phyloP scores from a whole-genome alignment of 2,888 invertebrate genomes.

The Seladonia tumulorum region DNA sequence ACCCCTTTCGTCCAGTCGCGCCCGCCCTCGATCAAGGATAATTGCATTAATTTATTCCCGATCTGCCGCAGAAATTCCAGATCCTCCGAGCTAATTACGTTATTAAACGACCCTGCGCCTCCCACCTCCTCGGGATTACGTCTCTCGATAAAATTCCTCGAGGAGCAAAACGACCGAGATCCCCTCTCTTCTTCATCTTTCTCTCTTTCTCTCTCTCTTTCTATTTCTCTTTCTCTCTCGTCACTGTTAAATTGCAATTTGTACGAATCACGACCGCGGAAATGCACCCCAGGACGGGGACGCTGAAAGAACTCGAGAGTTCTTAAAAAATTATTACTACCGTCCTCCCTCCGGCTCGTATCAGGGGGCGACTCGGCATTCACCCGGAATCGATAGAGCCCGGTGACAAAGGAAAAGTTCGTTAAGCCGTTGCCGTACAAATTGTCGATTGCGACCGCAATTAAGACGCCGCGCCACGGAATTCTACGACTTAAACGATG shows the following conservation, averaged over 20 bases:
- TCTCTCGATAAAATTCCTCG: conserved; percentile 66
- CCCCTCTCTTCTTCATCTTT: conserved; percentile 15
- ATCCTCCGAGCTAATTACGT: conserved; percentile 77
- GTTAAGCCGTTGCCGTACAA: conserved; percentile 63
- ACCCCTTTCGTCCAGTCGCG: conserved; percentile 53
- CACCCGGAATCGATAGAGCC: conserved; percentile 56
- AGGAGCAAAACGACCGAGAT: conserved; percentile 44
- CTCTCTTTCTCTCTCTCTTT: conserved; percentile 14
- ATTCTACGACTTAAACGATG: background rate
- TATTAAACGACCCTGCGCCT: conserved; percentile 69
- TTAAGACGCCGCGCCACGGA: conserved; percentile 53
- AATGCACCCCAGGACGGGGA: conserved; percentile 32
- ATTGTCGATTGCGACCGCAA: conserved; percentile 67
- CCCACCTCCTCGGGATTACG: conserved; percentile 61
- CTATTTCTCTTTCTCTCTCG: conserved; percentile 45
- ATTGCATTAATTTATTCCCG: conserved; percentile 80
- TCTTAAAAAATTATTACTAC: conserved; percentile 72
- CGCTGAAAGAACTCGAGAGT: conserved; percentile 57
- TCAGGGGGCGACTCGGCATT: conserved; percentile 41
- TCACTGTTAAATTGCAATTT: conserved; percentile 70
- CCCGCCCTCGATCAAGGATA: conserved; percentile 68
- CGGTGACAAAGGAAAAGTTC: conserved; percentile 69
- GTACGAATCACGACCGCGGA: conserved; percentile 65
- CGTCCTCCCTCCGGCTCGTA: conserved; percentile 13
- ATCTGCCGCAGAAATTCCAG: conserved; percentile 75